A percentile compares a stretch with the other conserved stretches of the same genome.
Conservation (phyloP, 1,140 invertebrate genomes). For the Pristionchus pacificus region DNA sequence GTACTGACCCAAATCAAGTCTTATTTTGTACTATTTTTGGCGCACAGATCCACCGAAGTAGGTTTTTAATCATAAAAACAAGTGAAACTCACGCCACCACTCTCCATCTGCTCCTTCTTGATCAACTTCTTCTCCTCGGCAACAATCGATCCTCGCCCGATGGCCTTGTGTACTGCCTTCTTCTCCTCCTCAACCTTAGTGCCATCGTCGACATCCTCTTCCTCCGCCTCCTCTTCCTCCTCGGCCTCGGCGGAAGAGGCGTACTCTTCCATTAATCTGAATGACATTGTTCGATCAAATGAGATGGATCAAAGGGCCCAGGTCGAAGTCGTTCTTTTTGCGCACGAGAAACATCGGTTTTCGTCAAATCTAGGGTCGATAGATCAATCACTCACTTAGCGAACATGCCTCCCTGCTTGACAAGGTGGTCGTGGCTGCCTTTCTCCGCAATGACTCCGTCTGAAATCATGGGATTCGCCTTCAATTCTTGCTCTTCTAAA, state of each 20-base stretch:
- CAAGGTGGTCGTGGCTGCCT: constrained; percentile 27
- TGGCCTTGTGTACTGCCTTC: constrained; percentile 3
- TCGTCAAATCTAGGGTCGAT: too few relatives aligned
- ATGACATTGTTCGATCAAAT: too few relatives aligned
- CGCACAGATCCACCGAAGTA: too few relatives aligned
- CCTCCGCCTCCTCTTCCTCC: constrained; percentile 11
- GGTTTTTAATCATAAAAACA: neutral
- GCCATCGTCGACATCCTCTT: constrained; percentile 22
- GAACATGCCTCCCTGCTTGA: constrained; percentile 9
- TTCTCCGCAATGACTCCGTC: constrained; percentile 31
- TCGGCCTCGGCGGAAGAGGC: constrained; percentile 15
- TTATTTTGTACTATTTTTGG: too few relatives aligned
- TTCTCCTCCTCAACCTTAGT: neutral
- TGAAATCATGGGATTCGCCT: constrained; percentile 29
- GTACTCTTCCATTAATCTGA: constrained; percentile 36
- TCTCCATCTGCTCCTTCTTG: constrained; percentile 36
- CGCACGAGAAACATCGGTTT: constrained; percentile 4
- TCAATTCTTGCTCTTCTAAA: constrained; percentile 1
- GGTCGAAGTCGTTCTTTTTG: constrained; percentile 22
- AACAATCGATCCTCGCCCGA: neutral
- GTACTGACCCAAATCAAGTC: too few relatives aligned
- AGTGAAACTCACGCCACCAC: constrained; percentile 28
- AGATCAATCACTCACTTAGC: neutral
- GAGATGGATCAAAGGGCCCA: too few relatives aligned
- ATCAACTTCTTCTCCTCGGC: constrained; percentile 25